phyloP scores from a whole-genome alignment of 1,140 invertebrate genomes.

The Bombus confusus region DNA sequence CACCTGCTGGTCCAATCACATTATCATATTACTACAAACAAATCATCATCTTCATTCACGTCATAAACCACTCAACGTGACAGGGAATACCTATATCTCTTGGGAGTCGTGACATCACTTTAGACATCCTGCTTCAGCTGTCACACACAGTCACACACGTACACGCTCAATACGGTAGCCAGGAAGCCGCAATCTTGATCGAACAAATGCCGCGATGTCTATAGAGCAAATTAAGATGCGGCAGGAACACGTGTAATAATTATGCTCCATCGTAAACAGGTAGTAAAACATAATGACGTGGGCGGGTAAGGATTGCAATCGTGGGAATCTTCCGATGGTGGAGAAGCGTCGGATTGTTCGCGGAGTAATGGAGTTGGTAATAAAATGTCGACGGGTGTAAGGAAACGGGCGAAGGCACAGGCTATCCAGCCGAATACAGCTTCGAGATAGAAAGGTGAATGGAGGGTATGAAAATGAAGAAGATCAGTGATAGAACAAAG shows the following conservation, averaged over 20 bases:
- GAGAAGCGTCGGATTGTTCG: slow-evolving; percentile 37
- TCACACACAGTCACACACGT: background rate
- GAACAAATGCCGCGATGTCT: background rate
- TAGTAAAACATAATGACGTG: slow-evolving; percentile 57
- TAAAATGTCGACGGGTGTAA: slow-evolving; percentile 65
- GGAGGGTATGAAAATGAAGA: no score
- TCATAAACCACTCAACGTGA: no score
- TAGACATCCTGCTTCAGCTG: background rate
- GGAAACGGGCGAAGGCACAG: slow-evolving; percentile 42
- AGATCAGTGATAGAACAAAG: no score
- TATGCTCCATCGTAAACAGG: slow-evolving; percentile 60
- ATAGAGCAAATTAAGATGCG: background rate
- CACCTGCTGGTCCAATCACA: background rate
- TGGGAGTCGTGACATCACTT: background rate
- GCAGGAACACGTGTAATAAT: slow-evolving; percentile 61
- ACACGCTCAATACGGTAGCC: no score
- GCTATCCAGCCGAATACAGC: background rate
- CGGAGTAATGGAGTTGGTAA: slow-evolving; percentile 69
- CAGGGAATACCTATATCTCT: background rate
- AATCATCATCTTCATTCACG: background rate
- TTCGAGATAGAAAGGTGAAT: background rate
- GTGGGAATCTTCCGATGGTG: slow-evolving; percentile 27
- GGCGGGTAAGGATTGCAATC: slow-evolving; percentile 6
- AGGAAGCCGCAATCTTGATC: background rate
- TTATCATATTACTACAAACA: background rate